Evolutionary conservation across 2,797 vertebrate genomes (phyloP), one percentile per base, ranked within the genome.

Genomic region (Miichthys miiuy): DNA sequence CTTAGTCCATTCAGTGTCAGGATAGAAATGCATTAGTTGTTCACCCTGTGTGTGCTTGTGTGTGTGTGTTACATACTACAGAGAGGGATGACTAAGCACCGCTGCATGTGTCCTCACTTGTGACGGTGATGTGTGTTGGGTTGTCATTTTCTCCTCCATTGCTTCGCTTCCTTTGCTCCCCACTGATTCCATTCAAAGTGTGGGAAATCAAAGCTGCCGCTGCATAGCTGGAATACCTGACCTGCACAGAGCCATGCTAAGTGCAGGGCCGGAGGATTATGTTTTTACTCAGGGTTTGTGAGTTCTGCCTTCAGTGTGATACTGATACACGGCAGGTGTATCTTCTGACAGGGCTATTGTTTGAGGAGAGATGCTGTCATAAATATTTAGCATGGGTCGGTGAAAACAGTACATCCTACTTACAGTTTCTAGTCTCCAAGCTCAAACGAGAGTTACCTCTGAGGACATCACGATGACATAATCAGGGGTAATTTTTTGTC

Each of bases 91-190:
- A 79, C 75, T 55, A 41, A 68, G 79, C 67, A 66, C 48, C 75
- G 7, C 65, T 41, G 73, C 30, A 16, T 85, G 77, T 60, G 74
- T 86, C 72, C 72, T 82, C 55, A 30, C 61, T 72, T 80, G 78
- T 83, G 69, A 74, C 25, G 9, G 34, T 38, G 51, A 6, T 78
- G 76, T 75, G 76, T 80, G 77, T 77, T 50, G 41, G 64, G 47
- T 76, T 72, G 73, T 86, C 69, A 79, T 87, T 87, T 90, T 89
- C 81, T 87, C 80, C 86, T 86, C 79, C 82, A 13, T n/a, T 84
- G 81, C 85, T 67, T 72, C 13, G 9, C 75, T 78, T 88, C 76
- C 78, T 73, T 77, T 51, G 27, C 79, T 79, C 82, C 82, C 89
- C 86, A 67, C 75, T 85, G 77, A 72, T 77, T 88, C 87, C 72